Base-by-base conservation (phyloP, 2,113 vertebrate genomes). In the Ammodytes marinus region DNA sequence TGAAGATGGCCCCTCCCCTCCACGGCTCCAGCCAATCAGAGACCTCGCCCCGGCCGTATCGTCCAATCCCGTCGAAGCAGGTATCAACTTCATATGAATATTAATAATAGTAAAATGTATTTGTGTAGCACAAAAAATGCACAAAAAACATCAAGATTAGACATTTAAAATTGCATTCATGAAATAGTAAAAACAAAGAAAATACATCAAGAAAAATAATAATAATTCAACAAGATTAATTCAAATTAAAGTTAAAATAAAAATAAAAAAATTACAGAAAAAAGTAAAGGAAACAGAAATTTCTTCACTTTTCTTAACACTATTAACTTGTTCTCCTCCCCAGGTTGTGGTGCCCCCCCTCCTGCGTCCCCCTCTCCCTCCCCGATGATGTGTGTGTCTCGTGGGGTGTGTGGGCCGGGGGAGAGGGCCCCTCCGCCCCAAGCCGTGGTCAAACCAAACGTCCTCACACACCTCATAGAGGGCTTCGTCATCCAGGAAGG, bases 401-500 rank as follows among this genome's bases (percentile, higher is more conserved):
- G 91, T 4, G 89, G 86, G 12, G 86, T 75, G 45, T 82, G 85
- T 2, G 94, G 90, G 65, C 96, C 79, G 91, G 95, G 66, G 77
- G 97, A 92, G 93, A 96, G 90, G 95, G 97, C 85, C 43, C 97
- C 97, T 11, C 91, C 94, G 1, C 98, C 98, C 5, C 98, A 99
- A 86, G 98, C 98, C 69, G 99, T 99, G 0, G 98, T 99, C 55
- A 99, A 99, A 89, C 98, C 98, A 0, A 97, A 97, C 81, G 98
- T 99, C 85, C 97, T 99, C n/a, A 99, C 98, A 0, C 98, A 99
- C 84, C 96, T 99, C 83, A 99, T 99, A 1, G 98, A 99, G 86
- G 98, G 98, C 80, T 99, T 99, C 35, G 98, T 99, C 68, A 99
- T 99, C 92, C 98, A 99, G 92, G 98, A 99, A 82, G 98, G 98